Percentiles rank a stretch among this genome's conserved stretches.
Conservation (phyloP, 2,888 invertebrate species). For the Clitarchus hookeri region DNA sequence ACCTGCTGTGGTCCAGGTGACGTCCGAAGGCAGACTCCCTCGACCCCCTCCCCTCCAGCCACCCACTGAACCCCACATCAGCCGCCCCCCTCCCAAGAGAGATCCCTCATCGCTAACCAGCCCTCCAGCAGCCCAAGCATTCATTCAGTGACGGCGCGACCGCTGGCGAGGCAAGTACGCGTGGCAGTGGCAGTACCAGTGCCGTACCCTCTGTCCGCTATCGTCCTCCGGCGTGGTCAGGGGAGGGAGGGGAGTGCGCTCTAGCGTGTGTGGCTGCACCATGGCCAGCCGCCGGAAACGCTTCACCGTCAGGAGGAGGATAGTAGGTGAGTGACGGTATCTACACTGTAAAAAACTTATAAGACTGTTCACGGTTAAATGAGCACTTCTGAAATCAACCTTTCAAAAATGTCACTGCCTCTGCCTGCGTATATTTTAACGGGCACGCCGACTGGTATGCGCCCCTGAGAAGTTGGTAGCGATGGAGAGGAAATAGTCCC, state of each 20-base stretch:
- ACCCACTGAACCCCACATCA: not conserved
- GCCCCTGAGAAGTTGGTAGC: no score
- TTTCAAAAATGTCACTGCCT: no score
- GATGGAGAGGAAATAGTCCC: no score
- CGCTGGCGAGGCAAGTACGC: not conserved
- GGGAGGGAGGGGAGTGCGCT: not conserved
- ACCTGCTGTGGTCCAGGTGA: slow-evolving; percentile 9
- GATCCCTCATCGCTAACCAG: slow-evolving; percentile 14
- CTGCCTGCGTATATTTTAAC: no score
- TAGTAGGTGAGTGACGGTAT: not conserved
- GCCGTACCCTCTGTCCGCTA: no score
- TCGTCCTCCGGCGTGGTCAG: not conserved
- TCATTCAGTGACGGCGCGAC: not conserved
- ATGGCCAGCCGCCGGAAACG: slow-evolving; percentile 21
- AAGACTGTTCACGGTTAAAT: no score
- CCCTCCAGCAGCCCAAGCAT: not conserved
- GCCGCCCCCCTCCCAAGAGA: not conserved
- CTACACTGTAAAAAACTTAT: no score
- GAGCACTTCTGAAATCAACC: no score
- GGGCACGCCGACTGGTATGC: no score
- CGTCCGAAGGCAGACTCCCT: not conserved
- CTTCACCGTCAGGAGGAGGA: slow-evolving; percentile 20
- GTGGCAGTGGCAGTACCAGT: no score
- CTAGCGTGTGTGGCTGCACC: not conserved
- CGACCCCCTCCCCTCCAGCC: not conserved